Conservation (phyloP, 2,113 vertebrate genomes). For the Grantiella picta region DNA sequence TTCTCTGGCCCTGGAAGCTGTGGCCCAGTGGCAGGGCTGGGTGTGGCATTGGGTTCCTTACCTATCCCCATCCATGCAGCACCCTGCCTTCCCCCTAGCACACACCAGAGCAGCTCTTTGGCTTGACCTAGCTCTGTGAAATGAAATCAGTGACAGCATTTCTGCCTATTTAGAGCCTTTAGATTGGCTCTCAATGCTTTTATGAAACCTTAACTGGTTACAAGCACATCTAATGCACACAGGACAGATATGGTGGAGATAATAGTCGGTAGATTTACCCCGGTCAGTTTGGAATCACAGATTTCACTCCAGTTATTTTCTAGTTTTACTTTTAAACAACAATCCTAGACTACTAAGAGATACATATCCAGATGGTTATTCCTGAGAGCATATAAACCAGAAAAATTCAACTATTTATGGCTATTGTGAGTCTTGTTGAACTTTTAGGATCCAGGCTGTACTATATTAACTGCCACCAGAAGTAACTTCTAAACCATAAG, state of each 20-base stretch:
- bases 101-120: neutral
- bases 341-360: neutral
- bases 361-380: neutral
- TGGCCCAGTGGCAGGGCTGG: neutral
- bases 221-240: neutral
- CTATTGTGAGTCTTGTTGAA: neutral
- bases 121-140: no score
- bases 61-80: neutral
- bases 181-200: neutral
- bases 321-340: neutral
- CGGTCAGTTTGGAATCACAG: neutral
- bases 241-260: neutral
- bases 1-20: neutral
- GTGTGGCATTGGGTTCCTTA: neutral
- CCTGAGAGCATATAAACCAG: neutral
- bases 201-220: neutral
- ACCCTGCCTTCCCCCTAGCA: neutral
- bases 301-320: neutral
- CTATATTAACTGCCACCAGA: neutral
- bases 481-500: neutral
- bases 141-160: neutral
- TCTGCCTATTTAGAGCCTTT: neutral
- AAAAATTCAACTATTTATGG: neutral
- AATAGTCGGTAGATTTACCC: neutral
- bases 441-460: neutral